Evolutionary conservation across 2,797 vertebrate species (phyloP).

Genomic region (Dromococcyx pavoninus): DNA sequence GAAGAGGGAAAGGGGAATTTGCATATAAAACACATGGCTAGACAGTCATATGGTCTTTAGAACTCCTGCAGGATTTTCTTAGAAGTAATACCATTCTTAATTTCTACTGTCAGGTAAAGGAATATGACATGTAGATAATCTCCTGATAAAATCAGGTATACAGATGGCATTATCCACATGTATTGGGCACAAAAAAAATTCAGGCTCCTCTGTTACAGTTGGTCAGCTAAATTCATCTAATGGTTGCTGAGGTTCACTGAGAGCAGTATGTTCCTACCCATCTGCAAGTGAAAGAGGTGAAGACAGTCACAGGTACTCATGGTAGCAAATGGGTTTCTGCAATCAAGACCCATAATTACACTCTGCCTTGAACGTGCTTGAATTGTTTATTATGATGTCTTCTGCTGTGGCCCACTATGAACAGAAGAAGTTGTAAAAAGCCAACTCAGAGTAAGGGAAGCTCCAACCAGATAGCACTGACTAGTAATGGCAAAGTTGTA

Average conservation of each 20-base stretch:
- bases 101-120: not conserved
- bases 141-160: not conserved
- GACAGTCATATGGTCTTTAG: not conserved
- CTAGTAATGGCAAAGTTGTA: not conserved
- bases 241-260: not conserved
- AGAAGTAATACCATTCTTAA: not conserved
- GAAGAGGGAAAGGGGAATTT: not conserved
- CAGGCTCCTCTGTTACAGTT: not conserved
- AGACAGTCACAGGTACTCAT: not conserved
- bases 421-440: not conserved
- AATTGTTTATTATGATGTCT: not conserved
- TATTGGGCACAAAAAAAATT: not conserved
- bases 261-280: not conserved
- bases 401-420: not conserved
- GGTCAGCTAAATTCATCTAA: not conserved
- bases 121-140: not conserved
- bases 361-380: not conserved
- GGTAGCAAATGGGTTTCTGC: not conserved
- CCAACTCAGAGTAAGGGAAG: not conserved
- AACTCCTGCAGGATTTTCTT: not conserved
- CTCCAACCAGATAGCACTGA: rapidly evolving
- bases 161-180: not conserved
- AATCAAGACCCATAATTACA: not conserved
- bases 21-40: not conserved
- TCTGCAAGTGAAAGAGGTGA: not conserved